Conservation (phyloP, 92 coral and sea anemone species). For the Chrysogorgia sp. region DNA sequence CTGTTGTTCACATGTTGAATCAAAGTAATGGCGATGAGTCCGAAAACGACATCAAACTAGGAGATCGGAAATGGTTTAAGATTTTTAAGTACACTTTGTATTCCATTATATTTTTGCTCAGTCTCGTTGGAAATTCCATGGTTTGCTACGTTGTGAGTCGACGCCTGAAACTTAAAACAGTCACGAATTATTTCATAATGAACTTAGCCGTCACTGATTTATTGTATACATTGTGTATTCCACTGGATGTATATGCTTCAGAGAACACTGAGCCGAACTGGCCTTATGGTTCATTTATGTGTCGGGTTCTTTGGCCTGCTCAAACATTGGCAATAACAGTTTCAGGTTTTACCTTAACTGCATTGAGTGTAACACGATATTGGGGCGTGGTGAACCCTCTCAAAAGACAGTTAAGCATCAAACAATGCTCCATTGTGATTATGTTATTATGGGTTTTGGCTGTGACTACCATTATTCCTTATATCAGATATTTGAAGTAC, state of each 20-base stretch:
- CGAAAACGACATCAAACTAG: background rate
- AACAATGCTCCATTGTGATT: slow-evolving; percentile 58
- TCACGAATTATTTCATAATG: slow-evolving; percentile 88
- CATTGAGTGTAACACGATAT: slow-evolving; percentile 88
- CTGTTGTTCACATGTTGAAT: background rate
- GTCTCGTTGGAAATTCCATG: slow-evolving; percentile 82
- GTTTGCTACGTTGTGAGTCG: slow-evolving; percentile 86
- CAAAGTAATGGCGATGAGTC: slow-evolving; percentile 2
- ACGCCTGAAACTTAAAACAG: slow-evolving; percentile 91
- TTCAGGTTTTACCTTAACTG: slow-evolving; percentile 89
- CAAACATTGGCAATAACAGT: slow-evolving; percentile 89
- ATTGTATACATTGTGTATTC: slow-evolving; percentile 86
- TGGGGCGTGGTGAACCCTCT: slow-evolving; percentile 95
- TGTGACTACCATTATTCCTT: slow-evolving; percentile 64
- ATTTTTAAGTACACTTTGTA: slow-evolving; percentile 76
- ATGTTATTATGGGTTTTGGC: slow-evolving; percentile 71
- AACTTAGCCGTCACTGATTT: slow-evolving; percentile 92
- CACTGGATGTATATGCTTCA: slow-evolving; percentile 90
- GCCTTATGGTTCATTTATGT: slow-evolving; percentile 87
- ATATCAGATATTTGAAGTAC: slow-evolving; percentile 58
- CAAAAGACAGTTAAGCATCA: slow-evolving; percentile 72
- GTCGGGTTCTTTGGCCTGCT: slow-evolving; percentile 79
- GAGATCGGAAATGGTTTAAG: slow-evolving; percentile 62
- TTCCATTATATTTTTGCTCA: slow-evolving; percentile 82
- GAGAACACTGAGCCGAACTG: slow-evolving; percentile 68